phyloP scores from a whole-genome alignment of 2,113 vertebrate genomes.

The Condylura cristata region DNA sequence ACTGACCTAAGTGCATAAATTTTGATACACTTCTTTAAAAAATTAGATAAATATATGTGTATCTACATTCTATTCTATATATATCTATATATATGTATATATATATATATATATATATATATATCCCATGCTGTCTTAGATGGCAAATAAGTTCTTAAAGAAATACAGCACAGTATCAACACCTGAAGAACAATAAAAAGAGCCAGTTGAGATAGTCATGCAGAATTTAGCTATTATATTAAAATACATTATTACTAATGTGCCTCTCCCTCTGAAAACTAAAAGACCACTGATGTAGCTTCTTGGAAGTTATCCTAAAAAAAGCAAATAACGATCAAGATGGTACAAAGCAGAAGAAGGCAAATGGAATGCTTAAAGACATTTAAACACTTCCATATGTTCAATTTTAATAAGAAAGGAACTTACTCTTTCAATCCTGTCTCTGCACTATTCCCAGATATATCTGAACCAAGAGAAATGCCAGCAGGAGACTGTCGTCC shows the following conservation, averaged over 20 bases:
- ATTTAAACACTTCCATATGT: conserved; percentile 11
- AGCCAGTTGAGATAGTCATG: conserved; percentile 2
- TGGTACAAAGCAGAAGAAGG: neutral
- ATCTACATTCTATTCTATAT: neutral
- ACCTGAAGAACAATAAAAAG: neutral
- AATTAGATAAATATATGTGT: neutral
- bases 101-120: neutral
- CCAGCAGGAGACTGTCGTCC: conserved; percentile 95
- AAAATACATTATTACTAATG: conserved; percentile 5
- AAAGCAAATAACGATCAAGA: neutral
- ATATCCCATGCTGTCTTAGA: conserved; percentile 4
- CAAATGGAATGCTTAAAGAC: conserved; percentile 25
- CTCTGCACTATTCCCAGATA: conserved; percentile 93
- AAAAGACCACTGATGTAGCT: conserved; percentile 7
- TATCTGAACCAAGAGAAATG: conserved; percentile 92
- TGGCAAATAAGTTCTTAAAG: conserved; percentile 14
- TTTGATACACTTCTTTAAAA: neutral
- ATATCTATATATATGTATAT: neutral
- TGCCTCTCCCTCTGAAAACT: neutral
- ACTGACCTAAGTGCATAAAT: neutral
- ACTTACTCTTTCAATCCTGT: conserved; percentile 91
- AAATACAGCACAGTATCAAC: neutral
- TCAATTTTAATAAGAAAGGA: conserved; percentile 48
- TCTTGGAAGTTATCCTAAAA: neutral
- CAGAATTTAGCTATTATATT: conserved; percentile 1